A percentile compares a stretch with the other conserved stretches of the same genome.
These are phyloP conservation scores for Phengaris alcon DNA, from an alignment of 2,888 invertebrate genomes.

Conservation along the genomic window DNA sequence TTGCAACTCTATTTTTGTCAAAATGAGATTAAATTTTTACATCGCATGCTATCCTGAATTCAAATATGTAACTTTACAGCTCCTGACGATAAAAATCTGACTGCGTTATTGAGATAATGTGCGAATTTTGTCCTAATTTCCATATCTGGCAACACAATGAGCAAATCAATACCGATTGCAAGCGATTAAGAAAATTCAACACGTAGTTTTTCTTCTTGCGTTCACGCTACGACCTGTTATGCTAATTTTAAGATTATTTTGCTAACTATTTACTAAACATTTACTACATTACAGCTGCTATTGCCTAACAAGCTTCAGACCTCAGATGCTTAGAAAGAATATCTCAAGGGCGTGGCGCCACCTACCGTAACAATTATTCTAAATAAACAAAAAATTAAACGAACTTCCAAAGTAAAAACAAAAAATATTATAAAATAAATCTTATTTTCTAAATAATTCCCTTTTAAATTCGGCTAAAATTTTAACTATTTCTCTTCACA, in stretches of 20 bases:
- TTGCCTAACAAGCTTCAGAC: constrained; percentile 1
- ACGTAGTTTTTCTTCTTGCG: constrained; percentile 19
- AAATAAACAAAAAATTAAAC: no score
- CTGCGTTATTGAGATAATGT: neutral
- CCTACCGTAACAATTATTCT: neutral
- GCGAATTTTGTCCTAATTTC: constrained; percentile 12
- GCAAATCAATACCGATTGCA: constrained; percentile 21
- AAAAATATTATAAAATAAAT: no score
- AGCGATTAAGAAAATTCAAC: constrained; percentile 17
- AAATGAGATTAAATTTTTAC: no score
- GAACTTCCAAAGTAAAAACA: no score
- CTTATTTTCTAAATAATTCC: no score
- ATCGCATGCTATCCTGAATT: no score
- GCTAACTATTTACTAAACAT: constrained; percentile 6
- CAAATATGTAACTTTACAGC: no score
- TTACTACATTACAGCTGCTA: constrained; percentile 11
- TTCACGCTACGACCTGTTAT: constrained; percentile 14
- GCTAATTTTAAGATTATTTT: constrained; percentile 21
- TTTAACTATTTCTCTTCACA: no score
- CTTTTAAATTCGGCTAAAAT: no score
- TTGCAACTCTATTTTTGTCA: no score
- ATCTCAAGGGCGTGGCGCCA: constrained; percentile 5
- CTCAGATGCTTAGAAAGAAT: constrained; percentile 14
- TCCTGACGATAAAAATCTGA: neutral
- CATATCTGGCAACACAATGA: constrained; percentile 10